phyloP scores from a whole-genome alignment of 2,113 vertebrate genomes.

The Onychostruthus taczanowskii region DNA sequence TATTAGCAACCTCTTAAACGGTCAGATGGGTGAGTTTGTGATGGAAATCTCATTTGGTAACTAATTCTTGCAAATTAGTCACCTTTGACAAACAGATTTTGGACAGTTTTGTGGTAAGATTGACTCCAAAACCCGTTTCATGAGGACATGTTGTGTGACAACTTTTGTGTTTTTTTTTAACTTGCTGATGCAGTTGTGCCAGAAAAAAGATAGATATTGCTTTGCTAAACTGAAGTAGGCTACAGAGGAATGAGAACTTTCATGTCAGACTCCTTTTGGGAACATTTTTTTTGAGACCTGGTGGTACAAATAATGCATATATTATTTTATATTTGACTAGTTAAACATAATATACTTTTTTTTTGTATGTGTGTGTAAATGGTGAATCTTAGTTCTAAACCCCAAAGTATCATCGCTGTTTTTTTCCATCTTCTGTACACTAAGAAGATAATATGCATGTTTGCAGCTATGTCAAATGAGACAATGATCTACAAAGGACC shows the following conservation, averaged over 20 bases:
- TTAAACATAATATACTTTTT: background rate
- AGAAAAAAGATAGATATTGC: background rate
- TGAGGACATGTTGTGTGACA: background rate
- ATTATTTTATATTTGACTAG: background rate
- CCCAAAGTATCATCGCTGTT: fast-evolving
- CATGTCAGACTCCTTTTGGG: background rate
- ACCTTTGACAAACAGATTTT: background rate
- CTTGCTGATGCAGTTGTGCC: background rate
- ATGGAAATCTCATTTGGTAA: background rate
- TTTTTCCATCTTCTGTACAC: background rate
- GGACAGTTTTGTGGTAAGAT: background rate
- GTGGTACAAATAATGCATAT: background rate
- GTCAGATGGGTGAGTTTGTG: background rate
- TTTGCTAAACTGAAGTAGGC: background rate
- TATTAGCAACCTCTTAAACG: background rate
- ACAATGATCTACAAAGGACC: background rate
- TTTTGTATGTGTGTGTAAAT: background rate
- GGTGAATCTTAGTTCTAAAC: background rate
- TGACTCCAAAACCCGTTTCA: background rate
- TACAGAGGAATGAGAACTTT: background rate
- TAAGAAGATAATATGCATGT: background rate
- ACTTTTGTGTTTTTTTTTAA: background rate
- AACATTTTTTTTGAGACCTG: background rate
- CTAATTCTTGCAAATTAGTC: background rate
- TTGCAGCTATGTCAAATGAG: background rate